Evolutionary conservation across 35 echinoderm and acorn worm species (phyloP), one percentile per base, ranked within the genome.

Genomic region (Ptychodera flava): DNA sequence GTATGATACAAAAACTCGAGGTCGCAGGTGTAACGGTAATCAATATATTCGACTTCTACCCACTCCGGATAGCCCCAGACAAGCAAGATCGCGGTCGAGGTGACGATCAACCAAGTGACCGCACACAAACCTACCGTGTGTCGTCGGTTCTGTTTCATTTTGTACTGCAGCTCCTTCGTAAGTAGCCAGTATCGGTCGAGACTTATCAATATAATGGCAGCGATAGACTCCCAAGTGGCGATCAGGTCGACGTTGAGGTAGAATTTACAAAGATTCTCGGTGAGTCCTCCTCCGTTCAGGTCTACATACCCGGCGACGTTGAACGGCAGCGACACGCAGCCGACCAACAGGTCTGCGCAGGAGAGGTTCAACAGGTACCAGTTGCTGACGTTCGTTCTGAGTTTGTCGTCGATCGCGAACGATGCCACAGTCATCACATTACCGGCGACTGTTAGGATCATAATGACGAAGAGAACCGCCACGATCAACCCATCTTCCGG

Each of bases 401-500:
- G 33, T n/a, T 86, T 38, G 34, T 35, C 86, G 75, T 93, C 88
- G 1, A 31, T 33, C 12, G 77, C 0, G 29, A 89, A 93, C 16
- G 88, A 38, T 32, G 78, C 32, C 30, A 93, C 31, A 10, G 85
- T 84, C 10, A 93, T 16, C 15, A 82, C 6, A 86, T 93, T 93
- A 0, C 91, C 91, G 0, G 82, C 28, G 34, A 91, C 80, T 36
- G 80, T 87, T 1, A 81, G 79, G 32, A 75, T 45, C 34, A 89
- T 32, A 82, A 34, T 32, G 80, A 27, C 78, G 38, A 82, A 0
- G 77, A 45, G 2, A 89, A 33, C 22, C 45, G 45, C n/a, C n/a
- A n/a, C n/a, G n/a, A n/a, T n/a, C n/a, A n/a, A n/a, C n/a, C n/a
- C n/a, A n/a, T n/a, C n/a, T n/a, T n/a, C n/a, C n/a, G n/a, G n/a